A percentile compares a stretch with the other conserved stretches of the same genome.
Conservation (phyloP, 1,140 invertebrate genomes). For the Drosophila ananassae region DNA sequence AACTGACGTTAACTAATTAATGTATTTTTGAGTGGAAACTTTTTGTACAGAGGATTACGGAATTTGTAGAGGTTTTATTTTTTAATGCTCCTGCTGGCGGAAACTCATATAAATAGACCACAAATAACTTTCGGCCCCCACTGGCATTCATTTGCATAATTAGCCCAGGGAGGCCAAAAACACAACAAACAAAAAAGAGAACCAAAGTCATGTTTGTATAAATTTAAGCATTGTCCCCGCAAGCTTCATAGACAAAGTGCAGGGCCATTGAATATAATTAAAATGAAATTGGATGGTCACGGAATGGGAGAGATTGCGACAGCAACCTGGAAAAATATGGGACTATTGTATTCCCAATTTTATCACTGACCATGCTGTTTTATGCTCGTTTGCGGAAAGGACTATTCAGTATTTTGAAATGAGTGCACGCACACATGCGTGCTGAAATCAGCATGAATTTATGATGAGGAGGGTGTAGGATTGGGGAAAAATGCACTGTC, state of each 20-base stretch:
- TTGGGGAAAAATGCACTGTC: conserved; percentile 10
- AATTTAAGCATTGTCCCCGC: conserved; percentile 45
- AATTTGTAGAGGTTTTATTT: conserved; percentile 37
- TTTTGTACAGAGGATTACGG: conserved; percentile 30
- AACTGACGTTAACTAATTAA: conserved; percentile 63
- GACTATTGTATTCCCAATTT: background rate
- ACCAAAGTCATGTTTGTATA: conserved; percentile 46
- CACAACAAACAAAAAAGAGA: conserved; percentile 11
- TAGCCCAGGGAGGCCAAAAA: conserved; percentile 29
- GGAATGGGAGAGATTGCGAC: too few species aligned
- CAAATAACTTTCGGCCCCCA: conserved; percentile 37
- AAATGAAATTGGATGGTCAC: conserved; percentile 17
- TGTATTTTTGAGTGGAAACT: conserved; percentile 48
- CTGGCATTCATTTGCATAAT: conserved; percentile 65
- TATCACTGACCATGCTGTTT: conserved; percentile 1
- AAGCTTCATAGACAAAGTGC: conserved; percentile 32
- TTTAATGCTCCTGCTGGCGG: conserved; percentile 12
- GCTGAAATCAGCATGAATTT: conserved; percentile 49
- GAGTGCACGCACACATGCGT: conserved; percentile 54
- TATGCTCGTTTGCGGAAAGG: conserved; percentile 4
- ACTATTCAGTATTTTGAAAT: conserved; percentile 31
- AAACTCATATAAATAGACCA: conserved; percentile 39
- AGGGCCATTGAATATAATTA: conserved; percentile 40
- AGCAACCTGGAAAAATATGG: background rate
- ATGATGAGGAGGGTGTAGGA: background rate